Conservation (phyloP, 2,888 invertebrate species). For the Metallyticus violacea region DNA sequence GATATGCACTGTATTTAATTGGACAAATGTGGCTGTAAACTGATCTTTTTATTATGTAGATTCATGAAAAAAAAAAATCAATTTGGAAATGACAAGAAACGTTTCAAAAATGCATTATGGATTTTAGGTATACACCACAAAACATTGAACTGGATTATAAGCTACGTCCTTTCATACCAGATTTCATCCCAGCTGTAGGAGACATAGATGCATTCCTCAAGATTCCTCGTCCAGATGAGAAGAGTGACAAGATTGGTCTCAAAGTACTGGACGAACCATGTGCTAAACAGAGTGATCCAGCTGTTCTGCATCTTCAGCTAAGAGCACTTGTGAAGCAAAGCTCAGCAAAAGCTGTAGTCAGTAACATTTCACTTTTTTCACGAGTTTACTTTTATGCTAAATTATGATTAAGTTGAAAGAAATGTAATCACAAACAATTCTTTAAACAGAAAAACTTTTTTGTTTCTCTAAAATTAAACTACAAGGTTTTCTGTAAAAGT, state of each 20-base stretch:
- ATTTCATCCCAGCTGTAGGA: slow-evolving; percentile 96
- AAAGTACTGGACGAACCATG: slow-evolving; percentile 92
- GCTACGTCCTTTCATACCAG: slow-evolving; percentile 91
- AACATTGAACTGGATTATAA: slow-evolving; percentile 85
- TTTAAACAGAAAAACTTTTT: no score
- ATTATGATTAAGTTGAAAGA: background rate
- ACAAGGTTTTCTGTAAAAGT: no score
- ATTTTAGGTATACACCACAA: slow-evolving; percentile 84
- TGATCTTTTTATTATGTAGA: no score
- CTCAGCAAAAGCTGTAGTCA: slow-evolving; percentile 56
- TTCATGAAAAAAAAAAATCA: no score
- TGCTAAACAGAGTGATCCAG: slow-evolving; percentile 91
- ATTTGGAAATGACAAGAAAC: no score
- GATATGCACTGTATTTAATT: no score
- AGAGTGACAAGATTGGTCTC: slow-evolving; percentile 66
- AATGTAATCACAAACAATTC: no score
- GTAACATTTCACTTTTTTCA: background rate
- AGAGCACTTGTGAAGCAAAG: slow-evolving; percentile 69
- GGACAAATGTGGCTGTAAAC: no score
- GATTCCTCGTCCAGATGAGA: slow-evolving; percentile 75
- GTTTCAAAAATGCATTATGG: background rate
- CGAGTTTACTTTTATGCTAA: background rate
- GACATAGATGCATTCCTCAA: slow-evolving; percentile 98
- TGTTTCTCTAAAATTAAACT: no score
- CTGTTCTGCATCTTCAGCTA: slow-evolving; percentile 88